Base-by-base conservation (phyloP, 2,797 vertebrate genomes). In the Lagocephalus sceleratus region DNA sequence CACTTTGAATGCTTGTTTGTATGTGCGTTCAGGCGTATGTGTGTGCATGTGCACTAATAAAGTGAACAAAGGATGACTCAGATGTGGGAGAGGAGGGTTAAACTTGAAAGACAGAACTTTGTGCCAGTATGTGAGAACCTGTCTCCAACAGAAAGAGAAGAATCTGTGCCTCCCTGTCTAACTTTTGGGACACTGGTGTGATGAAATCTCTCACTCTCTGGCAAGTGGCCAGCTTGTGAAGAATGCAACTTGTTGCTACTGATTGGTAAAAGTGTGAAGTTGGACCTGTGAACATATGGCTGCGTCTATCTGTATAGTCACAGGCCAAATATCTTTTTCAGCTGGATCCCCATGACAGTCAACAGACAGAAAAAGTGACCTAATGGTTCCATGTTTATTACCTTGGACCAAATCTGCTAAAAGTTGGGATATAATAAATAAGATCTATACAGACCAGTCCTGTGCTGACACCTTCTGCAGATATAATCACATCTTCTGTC, bases 51-150 rank as follows among this genome's bases (percentile, higher is more conserved):
- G 22, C 1, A 0, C 35, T 51, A 57, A 55, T 60, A 57, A 65
- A 49, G 51, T 39, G 22, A 45, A 26, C 39, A 71, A 67, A 56
- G 25, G 57, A 72, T 75, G 72, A 78, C 53, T 81, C 69, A 77
- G 47, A 53, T 19, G 38, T 41, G 17, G 39, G 16, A 20, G 20
- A 21, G 4, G 39, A 35, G 29, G 48, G 62, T 21, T 62, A 41
- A 67, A 50, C 32, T 43, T 32, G 48, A 26, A 46, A 47, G 12
- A 45, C 19, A 10, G 16, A 48, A 53, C 56, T 17, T 7, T 46
- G 38, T 8, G 44, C 19, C 50, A 29, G 8, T 39, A 1, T 55
- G 17, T 55, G 22, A 26, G 12, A 6, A 3, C 42, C 1, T 38
- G 43, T 47, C 19, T 21, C 6, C 4, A 57, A 51, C 38, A 54